Conservation (phyloP, 1,140 invertebrate genomes). For the Oncopeltus fasciatus region DNA sequence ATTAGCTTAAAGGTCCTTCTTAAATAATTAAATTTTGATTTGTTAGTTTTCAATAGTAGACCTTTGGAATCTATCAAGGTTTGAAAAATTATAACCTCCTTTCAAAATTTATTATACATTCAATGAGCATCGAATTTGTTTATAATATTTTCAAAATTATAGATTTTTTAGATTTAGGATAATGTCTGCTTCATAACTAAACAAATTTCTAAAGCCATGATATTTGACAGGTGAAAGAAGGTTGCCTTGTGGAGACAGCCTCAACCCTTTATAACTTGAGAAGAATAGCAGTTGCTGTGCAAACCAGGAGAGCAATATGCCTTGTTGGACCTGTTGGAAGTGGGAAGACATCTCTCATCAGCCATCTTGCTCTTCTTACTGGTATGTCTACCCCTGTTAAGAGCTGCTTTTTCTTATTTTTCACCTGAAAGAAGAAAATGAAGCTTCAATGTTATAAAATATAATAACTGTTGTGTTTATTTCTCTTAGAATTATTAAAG, state of each 20-base stretch:
- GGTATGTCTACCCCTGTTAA: too few relatives aligned
- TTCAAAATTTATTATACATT: too few relatives aligned
- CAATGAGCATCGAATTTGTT: background rate
- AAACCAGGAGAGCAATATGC: conserved; percentile 59
- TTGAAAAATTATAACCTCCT: too few relatives aligned
- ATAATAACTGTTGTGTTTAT: too few relatives aligned
- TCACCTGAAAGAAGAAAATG: too few relatives aligned
- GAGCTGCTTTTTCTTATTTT: too few relatives aligned
- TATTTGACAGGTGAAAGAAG: conserved; percentile 26
- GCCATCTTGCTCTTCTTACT: conserved; percentile 69
- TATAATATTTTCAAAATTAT: background rate
- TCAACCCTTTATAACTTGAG: conserved; percentile 56
- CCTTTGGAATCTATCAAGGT: too few relatives aligned
- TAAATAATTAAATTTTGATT: too few relatives aligned
- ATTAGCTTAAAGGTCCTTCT: too few relatives aligned
- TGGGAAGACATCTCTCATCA: conserved; percentile 85
- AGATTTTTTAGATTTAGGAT: background rate
- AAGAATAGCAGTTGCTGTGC: conserved; percentile 58
- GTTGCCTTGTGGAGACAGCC: conserved; percentile 39
- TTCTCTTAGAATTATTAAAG: too few relatives aligned
- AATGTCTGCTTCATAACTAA: background rate
- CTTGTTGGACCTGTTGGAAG: conserved; percentile 82
- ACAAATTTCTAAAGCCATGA: background rate
- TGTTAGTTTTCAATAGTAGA: too few relatives aligned
- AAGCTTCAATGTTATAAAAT: too few relatives aligned